Evolutionary conservation across 2,888 invertebrate genomes (phyloP).

Genomic region (Netelia melanura): DNA sequence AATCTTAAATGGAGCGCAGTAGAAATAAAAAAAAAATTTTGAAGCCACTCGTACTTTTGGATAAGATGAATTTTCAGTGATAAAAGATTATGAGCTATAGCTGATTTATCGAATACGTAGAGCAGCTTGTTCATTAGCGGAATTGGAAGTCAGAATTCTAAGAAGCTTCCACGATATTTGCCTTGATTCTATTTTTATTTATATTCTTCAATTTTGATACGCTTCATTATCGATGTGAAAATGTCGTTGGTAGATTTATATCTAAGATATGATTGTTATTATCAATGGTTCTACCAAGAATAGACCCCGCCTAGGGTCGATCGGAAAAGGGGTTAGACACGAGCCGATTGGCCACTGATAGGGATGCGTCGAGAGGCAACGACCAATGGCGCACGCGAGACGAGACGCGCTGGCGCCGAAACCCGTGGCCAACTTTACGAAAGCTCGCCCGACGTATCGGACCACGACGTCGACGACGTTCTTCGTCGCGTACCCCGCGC

Average conservation of each 20-base stretch:
- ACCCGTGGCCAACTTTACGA: constrained; percentile 71
- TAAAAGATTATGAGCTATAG: constrained; percentile 26
- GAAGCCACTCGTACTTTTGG: too few relatives aligned
- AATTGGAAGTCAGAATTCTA: background rate
- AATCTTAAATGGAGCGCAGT: too few relatives aligned
- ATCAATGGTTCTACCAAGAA: constrained; percentile 70
- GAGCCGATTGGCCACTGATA: constrained; percentile 80
- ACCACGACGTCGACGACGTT: constrained; percentile 87
- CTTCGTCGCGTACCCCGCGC: constrained; percentile 83
- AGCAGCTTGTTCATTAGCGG: background rate
- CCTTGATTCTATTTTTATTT: constrained; percentile 31
- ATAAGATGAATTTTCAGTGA: background rate
- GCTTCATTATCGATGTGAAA: constrained; percentile 64
- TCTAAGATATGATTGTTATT: constrained; percentile 70
- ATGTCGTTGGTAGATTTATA: constrained; percentile 62
- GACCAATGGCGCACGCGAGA: constrained; percentile 77
- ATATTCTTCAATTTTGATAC: constrained; percentile 21
- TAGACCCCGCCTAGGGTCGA: constrained; percentile 83
- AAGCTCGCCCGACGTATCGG: constrained; percentile 84
- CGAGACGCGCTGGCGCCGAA: constrained; percentile 85
- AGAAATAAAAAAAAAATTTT: too few relatives aligned
- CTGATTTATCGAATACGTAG: constrained; percentile 42
- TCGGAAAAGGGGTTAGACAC: constrained; percentile 77
- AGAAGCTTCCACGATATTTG: background rate
- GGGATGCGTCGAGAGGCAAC: constrained; percentile 86